Evolutionary conservation across 2,113 vertebrate genomes (phyloP).

Genomic region (Prionailurus bengalensis): DNA sequence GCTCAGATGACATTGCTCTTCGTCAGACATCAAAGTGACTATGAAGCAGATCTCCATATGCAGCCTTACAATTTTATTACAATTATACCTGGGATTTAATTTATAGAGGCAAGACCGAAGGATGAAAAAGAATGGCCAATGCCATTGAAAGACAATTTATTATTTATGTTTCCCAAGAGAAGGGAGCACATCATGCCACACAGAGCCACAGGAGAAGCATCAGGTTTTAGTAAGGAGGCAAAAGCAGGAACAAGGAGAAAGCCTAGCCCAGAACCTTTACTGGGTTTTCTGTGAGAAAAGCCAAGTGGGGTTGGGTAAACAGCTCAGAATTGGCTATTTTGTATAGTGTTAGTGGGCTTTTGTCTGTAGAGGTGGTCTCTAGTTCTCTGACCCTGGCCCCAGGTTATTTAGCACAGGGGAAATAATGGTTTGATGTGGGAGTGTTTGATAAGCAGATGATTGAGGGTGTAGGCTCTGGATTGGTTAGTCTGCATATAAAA

Average conservation of each 20-base stretch:
- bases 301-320: background rate
- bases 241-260: background rate
- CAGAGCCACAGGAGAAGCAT: background rate
- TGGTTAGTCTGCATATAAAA: background rate
- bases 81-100: background rate
- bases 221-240: background rate
- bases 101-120: background rate
- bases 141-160: background rate
- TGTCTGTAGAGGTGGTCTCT: background rate
- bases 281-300: background rate
- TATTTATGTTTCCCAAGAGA: background rate
- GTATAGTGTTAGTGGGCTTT: background rate
- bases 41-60: background rate
- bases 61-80: background rate
- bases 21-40: background rate
- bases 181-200: background rate
- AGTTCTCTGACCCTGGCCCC: background rate
- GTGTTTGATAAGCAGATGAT: background rate
- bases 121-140: background rate
- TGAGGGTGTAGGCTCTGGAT: background rate
- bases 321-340: background rate
- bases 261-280: background rate
- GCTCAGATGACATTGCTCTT: background rate
- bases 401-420: background rate
- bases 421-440: background rate